Base-by-base conservation (phyloP, 2,797 vertebrate genomes). In the Yasuhikotakia modesta region DNA sequence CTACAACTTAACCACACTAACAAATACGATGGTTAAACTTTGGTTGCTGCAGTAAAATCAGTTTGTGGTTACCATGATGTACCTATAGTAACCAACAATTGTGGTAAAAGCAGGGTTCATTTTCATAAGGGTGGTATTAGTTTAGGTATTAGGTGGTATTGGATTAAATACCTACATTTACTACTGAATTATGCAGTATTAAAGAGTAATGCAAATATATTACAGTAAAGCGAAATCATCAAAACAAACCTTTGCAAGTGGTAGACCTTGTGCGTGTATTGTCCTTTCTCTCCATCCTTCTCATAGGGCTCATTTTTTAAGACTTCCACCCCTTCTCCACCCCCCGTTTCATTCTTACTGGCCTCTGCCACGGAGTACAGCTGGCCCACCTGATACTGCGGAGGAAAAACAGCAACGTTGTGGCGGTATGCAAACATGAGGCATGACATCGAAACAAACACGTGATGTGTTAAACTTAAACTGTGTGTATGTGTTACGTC, bases 191-290 rank as follows among this genome's bases (percentile, higher is more conserved):
- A n/a, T n/a, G n/a, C n/a, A n/a, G n/a, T n/a, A n/a, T n/a, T n/a
- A n/a, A n/a, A n/a, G n/a, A 8, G 35, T 39, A 39, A 6, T 35
- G 32, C 4, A 35, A 39, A 55, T 21, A 55, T 22, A 55, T 3
- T 8, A 55, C 4, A 13, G 22, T 13, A 58, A 10, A 5, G 5
- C 1, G 24, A 27, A 27, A 27, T 16, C 7, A 58, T 58, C 12
- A 58, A 6, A 65, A 58, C 27, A 0, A 27, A 99, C 97, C 94
- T 98, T 82, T 97, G 93, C 87, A 99, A 87, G 85, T 97, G 94
- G 92, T 99, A 99, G 90, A 99, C 95, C 93, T 99, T 99, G 91
- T 97, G 96, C 53, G 97, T 99, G 88, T 93, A 99, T 86, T 99
- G 97, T 78, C 97, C 97, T 80, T 94, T 95, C 88, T 97, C 95